A percentile compares a stretch with the other conserved stretches of the same genome.
Conservation (phyloP, 2,797 vertebrate genomes). For the Sternotherus odoratus region DNA sequence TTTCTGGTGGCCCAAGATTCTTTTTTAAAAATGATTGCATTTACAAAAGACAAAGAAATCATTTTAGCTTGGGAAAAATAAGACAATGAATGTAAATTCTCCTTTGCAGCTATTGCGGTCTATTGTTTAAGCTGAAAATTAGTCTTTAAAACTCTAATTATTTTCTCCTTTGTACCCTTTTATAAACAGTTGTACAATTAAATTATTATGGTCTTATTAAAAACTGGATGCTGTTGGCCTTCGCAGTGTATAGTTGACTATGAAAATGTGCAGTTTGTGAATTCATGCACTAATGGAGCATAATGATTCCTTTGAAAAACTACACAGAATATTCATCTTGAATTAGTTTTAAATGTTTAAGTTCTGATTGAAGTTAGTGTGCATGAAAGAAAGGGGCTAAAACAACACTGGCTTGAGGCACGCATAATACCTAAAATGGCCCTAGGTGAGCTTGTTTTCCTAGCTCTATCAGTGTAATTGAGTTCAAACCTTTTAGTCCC, state of each 20-base stretch:
- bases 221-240: background rate
- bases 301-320: background rate
- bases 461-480: background rate
- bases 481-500: background rate
- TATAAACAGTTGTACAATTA: background rate
- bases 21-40: background rate
- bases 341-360: background rate
- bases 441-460: background rate
- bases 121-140: slow-evolving; percentile 4
- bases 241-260: background rate
- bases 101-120: background rate
- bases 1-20: background rate
- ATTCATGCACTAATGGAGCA: background rate
- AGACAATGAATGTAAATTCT: background rate
- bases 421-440: background rate
- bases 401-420: background rate
- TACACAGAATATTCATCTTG: background rate
- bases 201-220: background rate
- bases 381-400: background rate
- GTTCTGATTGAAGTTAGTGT: background rate
- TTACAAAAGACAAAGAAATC: background rate
- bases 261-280: background rate
- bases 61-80: background rate
- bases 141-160: background rate
- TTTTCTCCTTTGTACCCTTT: background rate